Percentiles rank a stretch among this genome's conserved stretches.
phyloP scores from a whole-genome alignment of 1,140 invertebrate species.

The Sycophaga agraensis region DNA sequence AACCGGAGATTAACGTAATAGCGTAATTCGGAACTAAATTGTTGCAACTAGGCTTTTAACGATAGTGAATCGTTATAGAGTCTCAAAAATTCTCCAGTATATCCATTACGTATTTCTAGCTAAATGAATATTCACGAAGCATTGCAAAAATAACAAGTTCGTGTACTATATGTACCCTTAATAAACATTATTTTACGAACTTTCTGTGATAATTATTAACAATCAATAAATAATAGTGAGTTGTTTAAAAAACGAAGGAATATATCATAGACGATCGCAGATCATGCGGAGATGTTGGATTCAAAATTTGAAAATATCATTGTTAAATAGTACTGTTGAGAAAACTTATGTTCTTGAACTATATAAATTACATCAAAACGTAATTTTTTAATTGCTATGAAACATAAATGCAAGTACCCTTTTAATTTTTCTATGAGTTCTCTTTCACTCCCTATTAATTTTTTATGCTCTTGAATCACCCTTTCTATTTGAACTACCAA shows the following conservation, averaged over 20 bases:
- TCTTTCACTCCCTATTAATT: too few species aligned
- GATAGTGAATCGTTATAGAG: neutral
- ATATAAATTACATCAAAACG: neutral
- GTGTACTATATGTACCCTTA: conserved; percentile 33
- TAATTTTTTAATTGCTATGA: too few species aligned
- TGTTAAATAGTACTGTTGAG: conserved; percentile 14
- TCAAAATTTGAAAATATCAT: too few species aligned
- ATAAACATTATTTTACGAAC: conserved; percentile 55
- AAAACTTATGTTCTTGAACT: neutral
- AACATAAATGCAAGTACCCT: neutral
- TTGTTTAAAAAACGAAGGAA: conserved; percentile 7
- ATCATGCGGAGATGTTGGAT: too few species aligned
- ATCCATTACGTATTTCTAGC: conserved; percentile 1
- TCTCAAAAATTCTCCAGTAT: too few species aligned
- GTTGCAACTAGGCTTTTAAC: neutral
- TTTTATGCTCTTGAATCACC: too few species aligned
- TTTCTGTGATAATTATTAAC: conserved; percentile 62
- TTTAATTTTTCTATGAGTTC: neutral
- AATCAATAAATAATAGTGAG: conserved; percentile 48
- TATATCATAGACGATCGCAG: too few species aligned
- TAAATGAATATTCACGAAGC: neutral
- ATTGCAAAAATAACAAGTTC: conserved; percentile 7
- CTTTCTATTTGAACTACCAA: too few species aligned
- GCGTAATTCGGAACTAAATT: neutral
- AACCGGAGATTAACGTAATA: too few species aligned